phyloP scores from a whole-genome alignment of 2,888 invertebrate genomes.

The Neoaliturus tenellus region DNA sequence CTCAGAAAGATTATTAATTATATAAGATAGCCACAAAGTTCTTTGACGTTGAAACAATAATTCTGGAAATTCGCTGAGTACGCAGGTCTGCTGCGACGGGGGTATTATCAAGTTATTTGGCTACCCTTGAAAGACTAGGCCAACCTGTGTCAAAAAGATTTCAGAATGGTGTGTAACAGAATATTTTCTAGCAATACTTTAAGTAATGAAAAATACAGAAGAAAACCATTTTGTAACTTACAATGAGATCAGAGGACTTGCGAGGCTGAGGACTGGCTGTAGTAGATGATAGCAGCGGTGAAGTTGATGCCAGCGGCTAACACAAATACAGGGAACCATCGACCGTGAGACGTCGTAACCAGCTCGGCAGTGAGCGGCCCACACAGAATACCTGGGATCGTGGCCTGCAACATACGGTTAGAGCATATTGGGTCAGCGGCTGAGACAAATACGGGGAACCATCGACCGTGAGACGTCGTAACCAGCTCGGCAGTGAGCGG shows the following conservation, averaged over 20 bases:
- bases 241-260: conserved; percentile 75
- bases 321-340: conserved; percentile 85
- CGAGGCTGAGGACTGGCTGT: conserved; percentile 82
- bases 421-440: no score
- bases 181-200: neutral
- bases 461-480: conserved; percentile 81
- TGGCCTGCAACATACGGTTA: conserved; percentile 77
- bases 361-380: conserved; percentile 84
- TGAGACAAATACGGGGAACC: conserved; percentile 84
- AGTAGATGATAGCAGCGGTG: conserved; percentile 83
- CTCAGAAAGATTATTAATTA: no score
- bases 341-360: conserved; percentile 81
- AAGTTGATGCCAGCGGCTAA: conserved; percentile 83
- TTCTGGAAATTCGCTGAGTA: no score
- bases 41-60: no score
- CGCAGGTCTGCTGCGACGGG: no score
- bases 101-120: no score
- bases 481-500: conserved; percentile 84
- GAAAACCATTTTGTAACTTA: neutral
- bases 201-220: neutral
- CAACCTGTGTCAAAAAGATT: no score
- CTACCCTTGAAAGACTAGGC: no score
- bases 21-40: no score
- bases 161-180: no score
- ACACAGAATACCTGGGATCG: conserved; percentile 84